Base-by-base conservation (phyloP, 1,140 invertebrate genomes). In the Liolophura sinensis region DNA sequence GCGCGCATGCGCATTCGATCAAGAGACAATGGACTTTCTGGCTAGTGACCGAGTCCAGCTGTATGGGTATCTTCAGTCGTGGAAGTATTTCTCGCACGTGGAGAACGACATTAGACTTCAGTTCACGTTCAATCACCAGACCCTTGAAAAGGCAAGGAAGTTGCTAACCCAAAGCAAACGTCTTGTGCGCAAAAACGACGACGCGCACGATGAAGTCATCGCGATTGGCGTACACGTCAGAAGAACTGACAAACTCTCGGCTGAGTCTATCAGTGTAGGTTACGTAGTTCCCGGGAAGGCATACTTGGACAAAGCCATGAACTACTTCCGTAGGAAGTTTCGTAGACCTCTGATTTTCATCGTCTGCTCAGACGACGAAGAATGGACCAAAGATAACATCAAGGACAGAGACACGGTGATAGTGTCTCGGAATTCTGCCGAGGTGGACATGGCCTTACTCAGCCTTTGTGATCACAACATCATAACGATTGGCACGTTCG, bases 381-480 rank as follows among this genome's bases (percentile, higher is more conserved):
- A 49, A 0, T 80, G 78, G 78, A 69, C 67, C 52, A 60, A 69
- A 22, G 31, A 55, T 27, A 52, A 63, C 49, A 48, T 75, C 18
- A 52, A 54, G 24, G 63, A 52, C 50, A 25, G 48, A 1, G 73
- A 74, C 49, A 63, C 70, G 1, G 46, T 65, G 14, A 71, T 73
- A 25, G 49, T 62, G 0, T 31, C 62, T 15, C 68, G 50, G 12
- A 64, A 63, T n/a, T 58, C 62, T 12, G 55, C 68, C 1, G 58
- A 57, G 3, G 81, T 86, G 71, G 77, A 81, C 60, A 49, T 81
- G 22, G 74, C 73, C 0, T 62, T 76, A 3, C 61, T 81, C 31
- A 31, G 73, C 15, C n/a, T 40, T 14, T 78, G 73, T 59, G 70
- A 80, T 63, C 77, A 81, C 64, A 71, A 64, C 12, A 76, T 81